Evolutionary conservation across 2,113 vertebrate genomes (phyloP).

Genomic region (Onychorhynchus coronatus): DNA sequence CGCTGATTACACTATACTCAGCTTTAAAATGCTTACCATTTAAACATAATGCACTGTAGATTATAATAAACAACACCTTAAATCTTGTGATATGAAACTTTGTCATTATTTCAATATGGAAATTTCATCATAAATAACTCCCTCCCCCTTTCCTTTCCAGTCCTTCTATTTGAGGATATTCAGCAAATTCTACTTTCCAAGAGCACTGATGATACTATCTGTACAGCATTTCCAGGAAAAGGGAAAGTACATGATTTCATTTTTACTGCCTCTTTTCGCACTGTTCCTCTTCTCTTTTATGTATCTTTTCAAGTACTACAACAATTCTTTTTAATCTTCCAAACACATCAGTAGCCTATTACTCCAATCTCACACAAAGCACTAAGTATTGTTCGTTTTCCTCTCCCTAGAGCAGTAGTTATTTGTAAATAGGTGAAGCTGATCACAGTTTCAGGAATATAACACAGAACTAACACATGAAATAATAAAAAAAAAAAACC

Average conservation of each 20-base stretch:
- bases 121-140: conserved; percentile 39
- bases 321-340: background rate
- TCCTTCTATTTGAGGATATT: background rate
- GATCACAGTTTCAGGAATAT: background rate
- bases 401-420: background rate
- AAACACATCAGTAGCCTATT: background rate
- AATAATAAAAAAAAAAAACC: background rate
- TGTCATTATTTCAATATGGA: conserved; percentile 49
- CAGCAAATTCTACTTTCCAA: conserved; percentile 42
- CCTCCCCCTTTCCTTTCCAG: background rate
- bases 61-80: conserved; percentile 34
- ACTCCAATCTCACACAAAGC: background rate
- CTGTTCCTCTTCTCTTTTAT: background rate
- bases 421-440: conserved; percentile 5
- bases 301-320: background rate
- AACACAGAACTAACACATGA: background rate
- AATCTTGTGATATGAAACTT: background rate
- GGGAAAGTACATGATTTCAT: background rate
- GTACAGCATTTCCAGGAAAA: conserved; percentile 17
- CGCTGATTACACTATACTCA: conserved; percentile 55
- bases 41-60: conserved; percentile 25
- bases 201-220: background rate
- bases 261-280: background rate
- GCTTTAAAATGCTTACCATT: conserved; percentile 45
- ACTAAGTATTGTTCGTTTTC: background rate